phyloP scores from a whole-genome alignment of 2,113 vertebrate genomes.

The Charadrius vociferus region DNA sequence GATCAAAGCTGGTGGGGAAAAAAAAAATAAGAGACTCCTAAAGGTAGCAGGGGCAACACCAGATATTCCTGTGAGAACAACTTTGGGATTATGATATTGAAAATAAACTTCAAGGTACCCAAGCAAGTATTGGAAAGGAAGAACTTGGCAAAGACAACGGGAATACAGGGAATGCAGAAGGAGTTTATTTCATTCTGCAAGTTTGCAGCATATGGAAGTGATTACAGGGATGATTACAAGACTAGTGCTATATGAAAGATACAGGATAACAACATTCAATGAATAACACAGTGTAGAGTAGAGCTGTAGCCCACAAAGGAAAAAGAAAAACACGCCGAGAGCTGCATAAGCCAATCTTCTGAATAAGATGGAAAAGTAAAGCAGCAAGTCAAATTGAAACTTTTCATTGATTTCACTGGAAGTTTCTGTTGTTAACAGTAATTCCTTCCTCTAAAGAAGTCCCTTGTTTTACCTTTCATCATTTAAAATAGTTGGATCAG shows the following conservation, averaged over 20 bases:
- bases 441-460: not conserved
- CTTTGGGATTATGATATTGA: not conserved
- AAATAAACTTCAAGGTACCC: not conserved
- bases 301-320: not conserved
- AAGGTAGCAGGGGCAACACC: not conserved
- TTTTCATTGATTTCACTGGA: not conserved
- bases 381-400: not conserved
- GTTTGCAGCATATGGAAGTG: not conserved
- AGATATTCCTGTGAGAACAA: not conserved
- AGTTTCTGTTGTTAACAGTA: not conserved
- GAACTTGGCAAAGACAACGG: not conserved
- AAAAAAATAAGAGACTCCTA: not conserved
- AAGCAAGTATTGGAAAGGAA: not conserved
- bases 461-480: not conserved
- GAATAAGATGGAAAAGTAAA: not conserved
- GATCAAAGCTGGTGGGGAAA: not conserved
- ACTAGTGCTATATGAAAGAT: not conserved
- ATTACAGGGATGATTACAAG: slow-evolving; percentile 2
- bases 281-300: not conserved
- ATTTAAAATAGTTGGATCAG: not conserved
- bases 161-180: not conserved
- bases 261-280: not conserved
- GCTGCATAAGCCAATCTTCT: not conserved
- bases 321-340: not conserved
- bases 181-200: not conserved